These are phyloP conservation scores for Danio choprae DNA, from an alignment of 2,797 vertebrate genomes.

Conservation along the genomic window DNA sequence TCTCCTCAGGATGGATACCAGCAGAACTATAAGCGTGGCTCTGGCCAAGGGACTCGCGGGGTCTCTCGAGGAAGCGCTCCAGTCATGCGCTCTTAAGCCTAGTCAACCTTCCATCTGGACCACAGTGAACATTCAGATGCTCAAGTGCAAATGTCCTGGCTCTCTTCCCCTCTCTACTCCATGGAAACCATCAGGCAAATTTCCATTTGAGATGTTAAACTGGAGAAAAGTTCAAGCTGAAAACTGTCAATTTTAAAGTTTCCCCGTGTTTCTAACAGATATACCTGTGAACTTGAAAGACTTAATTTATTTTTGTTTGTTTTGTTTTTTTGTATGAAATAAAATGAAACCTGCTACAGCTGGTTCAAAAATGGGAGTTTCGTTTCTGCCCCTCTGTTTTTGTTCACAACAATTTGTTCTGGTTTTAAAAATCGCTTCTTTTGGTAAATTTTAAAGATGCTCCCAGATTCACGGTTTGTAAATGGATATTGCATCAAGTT, in stretches of 20 bases:
- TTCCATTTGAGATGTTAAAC: conserved; percentile 72
- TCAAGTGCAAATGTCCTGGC: conserved; percentile 69
- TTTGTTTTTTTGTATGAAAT: conserved; percentile 78
- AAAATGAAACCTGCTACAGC: conserved; percentile 75
- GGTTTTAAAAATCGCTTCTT: conserved; percentile 62
- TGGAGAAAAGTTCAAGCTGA: conserved; percentile 70
- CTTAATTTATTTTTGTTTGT: conserved; percentile 81
- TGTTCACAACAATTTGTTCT: conserved; percentile 63
- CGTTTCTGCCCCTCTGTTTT: conserved; percentile 62
- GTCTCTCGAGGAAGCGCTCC: conserved; percentile 90
- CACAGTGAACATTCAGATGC: conserved; percentile 78
- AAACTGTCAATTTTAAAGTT: conserved; percentile 69
- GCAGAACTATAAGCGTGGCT: conserved; percentile 96
- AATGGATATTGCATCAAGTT: conserved; percentile 84
- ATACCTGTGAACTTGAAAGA: conserved; percentile 85
- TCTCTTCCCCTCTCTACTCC: conserved; percentile 65
- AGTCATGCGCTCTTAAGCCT: conserved; percentile 80
- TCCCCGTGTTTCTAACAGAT: conserved; percentile 71
- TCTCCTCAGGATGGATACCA: conserved; percentile 93
- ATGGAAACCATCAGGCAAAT: conserved; percentile 72
- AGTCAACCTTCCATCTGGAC: conserved; percentile 73
- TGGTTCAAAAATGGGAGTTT: conserved; percentile 74
- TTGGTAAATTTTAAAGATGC: conserved; percentile 70
- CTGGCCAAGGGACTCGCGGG: conserved; percentile 93
- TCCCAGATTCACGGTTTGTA: conserved; percentile 78